Evolutionary conservation across 2,113 vertebrate genomes (phyloP), one percentile per base, ranked within the genome.

Genomic region (Hemiscyllium ocellatum): DNA sequence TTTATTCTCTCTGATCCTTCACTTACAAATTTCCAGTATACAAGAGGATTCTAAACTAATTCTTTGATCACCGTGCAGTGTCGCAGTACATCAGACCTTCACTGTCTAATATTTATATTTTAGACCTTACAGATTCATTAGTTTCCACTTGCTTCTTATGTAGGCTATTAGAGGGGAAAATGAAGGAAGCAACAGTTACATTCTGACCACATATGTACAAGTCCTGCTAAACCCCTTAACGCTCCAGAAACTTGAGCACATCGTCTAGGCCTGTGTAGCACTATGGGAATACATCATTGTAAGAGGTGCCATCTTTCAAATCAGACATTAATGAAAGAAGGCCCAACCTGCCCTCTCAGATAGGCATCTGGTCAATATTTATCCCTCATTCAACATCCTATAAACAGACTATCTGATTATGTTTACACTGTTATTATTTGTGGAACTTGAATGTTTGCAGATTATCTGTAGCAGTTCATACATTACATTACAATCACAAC

Each of bases 1-100:
- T 95, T 95, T 95, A 95, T 52, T 95, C 37, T 47, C 70, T 65
- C 61, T 10, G 61, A 66, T 93, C 4, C 42, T 95, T 95, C 47
- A 4, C 69, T 72, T 95, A 47, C 42, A 72, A 95, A 37, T 26
- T 15, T 50, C 47, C 24, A 70, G 5, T 29, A 69, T 47, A 70
- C 69, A 22, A 47, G 19, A 47, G 15, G 42, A 69, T 83, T 83
- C 68, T 91, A 22, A 93, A 90, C 4, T 15, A 93, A 6, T 19
- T 37, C 89, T 93, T 93, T 33, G n/a, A 52, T 76, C 69, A 42
- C 20, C 7, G 65, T 26, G 24, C 85, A 87, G 86, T 52, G 50
- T 52, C 50, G 0, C 87, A 90, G 52, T 65, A 10, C 37, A 1
- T 65, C 4, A 5, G 89, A n/a, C 56, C 17, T 19, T 37, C 33